These are phyloP conservation scores for Scaptomyza graminum DNA, from an alignment of 1,140 invertebrate species.

Conservation along the genomic window DNA sequence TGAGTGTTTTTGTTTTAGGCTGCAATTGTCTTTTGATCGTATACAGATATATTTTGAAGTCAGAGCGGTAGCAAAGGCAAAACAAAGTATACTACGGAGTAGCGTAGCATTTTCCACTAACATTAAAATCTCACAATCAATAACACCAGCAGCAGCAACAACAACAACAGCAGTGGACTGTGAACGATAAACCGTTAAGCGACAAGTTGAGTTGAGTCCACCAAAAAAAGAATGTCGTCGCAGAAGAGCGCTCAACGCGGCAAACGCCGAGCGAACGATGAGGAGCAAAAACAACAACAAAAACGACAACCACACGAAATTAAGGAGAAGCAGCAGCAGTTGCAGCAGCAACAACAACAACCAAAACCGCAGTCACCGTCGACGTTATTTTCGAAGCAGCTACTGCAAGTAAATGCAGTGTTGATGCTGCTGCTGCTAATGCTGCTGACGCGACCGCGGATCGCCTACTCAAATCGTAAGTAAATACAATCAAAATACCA, in stretches of 20 bases:
- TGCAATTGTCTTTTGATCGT: too few species aligned
- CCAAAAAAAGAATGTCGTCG: constrained; percentile 45
- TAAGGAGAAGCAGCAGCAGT: neutral
- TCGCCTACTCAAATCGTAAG: constrained; percentile 67
- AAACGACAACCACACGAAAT: neutral
- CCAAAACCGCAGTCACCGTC: constrained; percentile 15
- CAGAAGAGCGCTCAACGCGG: constrained; percentile 28
- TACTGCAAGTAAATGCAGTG: constrained; percentile 59
- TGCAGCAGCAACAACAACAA: constrained; percentile 7
- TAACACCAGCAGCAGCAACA: constrained; percentile 7
- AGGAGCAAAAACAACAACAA: constrained; percentile 16
- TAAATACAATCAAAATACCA: constrained; percentile 13
- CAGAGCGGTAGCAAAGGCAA: too few species aligned
- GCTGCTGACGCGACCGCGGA: constrained; percentile 56
- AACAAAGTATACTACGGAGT: too few species aligned
- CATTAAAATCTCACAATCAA: constrained; percentile 29
- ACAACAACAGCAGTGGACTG: constrained; percentile 10
- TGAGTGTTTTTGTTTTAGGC: too few species aligned
- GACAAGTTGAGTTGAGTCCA: constrained; percentile 8
- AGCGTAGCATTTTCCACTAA: too few species aligned
- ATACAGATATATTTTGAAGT: too few species aligned
- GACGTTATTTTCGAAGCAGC: constrained; percentile 39
- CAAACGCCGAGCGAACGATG: constrained; percentile 36
- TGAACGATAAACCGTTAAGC: constrained; percentile 24
- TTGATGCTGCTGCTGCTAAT: constrained; percentile 59